These are phyloP conservation scores for Chascanopsetta lugubris DNA, from an alignment of 2,113 vertebrate species.

Conservation along the genomic window DNA sequence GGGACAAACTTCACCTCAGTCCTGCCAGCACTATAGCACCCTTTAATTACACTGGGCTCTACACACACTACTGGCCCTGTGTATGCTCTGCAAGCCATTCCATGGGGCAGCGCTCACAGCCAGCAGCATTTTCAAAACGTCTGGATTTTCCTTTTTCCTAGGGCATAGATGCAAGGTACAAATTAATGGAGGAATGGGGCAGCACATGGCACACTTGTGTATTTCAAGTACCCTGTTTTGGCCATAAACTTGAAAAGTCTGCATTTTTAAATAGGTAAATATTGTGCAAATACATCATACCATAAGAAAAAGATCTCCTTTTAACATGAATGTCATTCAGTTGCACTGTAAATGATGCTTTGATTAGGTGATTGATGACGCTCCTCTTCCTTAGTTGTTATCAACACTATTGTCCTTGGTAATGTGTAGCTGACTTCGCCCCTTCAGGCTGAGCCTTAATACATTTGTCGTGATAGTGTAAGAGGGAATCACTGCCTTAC, in stretches of 20 bases:
- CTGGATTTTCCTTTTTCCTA: conserved; percentile 73
- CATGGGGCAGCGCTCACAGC: conserved; percentile 70
- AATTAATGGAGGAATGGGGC: conserved; percentile 70
- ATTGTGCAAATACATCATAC: conserved; percentile 42
- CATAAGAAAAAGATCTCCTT: background rate
- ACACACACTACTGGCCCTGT: conserved; percentile 81
- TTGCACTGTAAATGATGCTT: background rate
- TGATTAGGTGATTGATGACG: background rate
- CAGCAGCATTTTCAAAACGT: conserved; percentile 81
- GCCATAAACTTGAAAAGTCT: conserved; percentile 36
- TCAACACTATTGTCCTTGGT: conserved; percentile 3
- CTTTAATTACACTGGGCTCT: conserved; percentile 80
- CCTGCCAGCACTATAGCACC: conserved; percentile 78
- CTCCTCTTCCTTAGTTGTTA: background rate
- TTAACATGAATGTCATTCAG: background rate
- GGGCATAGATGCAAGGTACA: conserved; percentile 69
- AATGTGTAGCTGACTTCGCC: background rate
- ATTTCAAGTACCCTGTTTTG: conserved; percentile 53
- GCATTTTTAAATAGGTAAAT: conserved; percentile 39
- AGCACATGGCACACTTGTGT: conserved; percentile 56
- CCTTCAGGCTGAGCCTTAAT: background rate
- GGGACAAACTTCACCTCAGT: conserved; percentile 84
- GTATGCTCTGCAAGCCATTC: conserved; percentile 70
- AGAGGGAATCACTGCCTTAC: conserved; percentile 33
- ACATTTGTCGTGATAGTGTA: conserved; percentile 22